phyloP scores from a whole-genome alignment of 2,888 invertebrate genomes.

The Mayetiola destructor region DNA sequence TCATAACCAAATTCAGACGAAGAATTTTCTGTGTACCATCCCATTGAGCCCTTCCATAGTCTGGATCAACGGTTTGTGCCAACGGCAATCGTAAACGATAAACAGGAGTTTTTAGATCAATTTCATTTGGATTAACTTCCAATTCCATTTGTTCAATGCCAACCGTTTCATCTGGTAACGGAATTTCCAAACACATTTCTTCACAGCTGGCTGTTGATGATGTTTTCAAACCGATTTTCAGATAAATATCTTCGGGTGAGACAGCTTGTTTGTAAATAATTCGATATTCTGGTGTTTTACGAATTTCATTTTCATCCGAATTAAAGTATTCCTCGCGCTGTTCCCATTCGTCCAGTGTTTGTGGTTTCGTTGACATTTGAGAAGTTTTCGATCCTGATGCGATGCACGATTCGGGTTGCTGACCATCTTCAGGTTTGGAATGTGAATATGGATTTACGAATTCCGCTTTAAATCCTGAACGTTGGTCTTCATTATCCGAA shows the following conservation, averaged over 20 bases:
- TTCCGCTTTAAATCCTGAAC: no score
- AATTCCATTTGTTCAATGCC: constrained; percentile 56
- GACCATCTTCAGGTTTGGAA: no score
- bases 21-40: constrained; percentile 49
- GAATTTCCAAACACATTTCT: constrained; percentile 63
- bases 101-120: constrained; percentile 48
- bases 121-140: constrained; percentile 43
- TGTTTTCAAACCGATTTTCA: constrained; percentile 74
- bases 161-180: constrained; percentile 56
- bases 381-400: no score
- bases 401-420: no score
- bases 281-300: constrained; percentile 56
- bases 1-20: constrained; percentile 54
- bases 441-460: no score
- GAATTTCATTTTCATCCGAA: constrained; percentile 42
- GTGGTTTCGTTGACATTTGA: no score
- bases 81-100: constrained; percentile 59
- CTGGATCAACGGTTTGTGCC: constrained; percentile 69
- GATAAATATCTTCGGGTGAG: constrained; percentile 68
- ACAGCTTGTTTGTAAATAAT: constrained; percentile 76
- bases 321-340: constrained; percentile 39
- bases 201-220: constrained; percentile 72
- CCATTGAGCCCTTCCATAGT: constrained; percentile 68
- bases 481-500: no score
- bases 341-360: constrained; percentile 31